Evolutionary conservation across 2,797 vertebrate genomes (phyloP), one percentile per base, ranked within the genome.

Genomic region (Clarias pachynema): DNA sequence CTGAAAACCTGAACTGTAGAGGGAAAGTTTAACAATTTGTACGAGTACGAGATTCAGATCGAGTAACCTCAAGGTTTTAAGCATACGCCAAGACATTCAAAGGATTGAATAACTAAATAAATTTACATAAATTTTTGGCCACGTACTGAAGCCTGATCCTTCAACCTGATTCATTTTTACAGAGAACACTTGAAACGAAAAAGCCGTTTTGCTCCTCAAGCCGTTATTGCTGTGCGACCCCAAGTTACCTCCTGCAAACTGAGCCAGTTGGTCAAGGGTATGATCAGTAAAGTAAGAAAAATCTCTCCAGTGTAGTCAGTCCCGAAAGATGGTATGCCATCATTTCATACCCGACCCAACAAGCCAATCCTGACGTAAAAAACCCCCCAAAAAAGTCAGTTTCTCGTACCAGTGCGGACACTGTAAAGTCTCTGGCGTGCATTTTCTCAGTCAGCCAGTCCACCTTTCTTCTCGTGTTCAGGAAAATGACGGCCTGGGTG

Each of bases 371-470:
- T 14, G 24, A n/a, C 44, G 1, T 12, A 49, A 16, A 14, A 63
- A 73, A 26, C 31, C 31, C 31, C 31, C n/a, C 0, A 0, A 12
- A 22, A 18, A 31, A 2, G 12, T 53, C 0, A 0, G 6, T n/a
- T 49, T 16, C 2, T 90, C 95, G 86, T 96, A 99, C 98, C 96
- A 99, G 93, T 92, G 98, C 98, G 86, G 98, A 99, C 85, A 99
- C 98, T 0, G 98, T 99, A 91, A 99, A 99, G 92, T 99, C 98
- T 87, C 98, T 95, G 10, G 96, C 96, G 0, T 99, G 98, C 98
- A 99, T 99, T 91, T 99, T 99, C 92, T 99, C 98, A 0, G 98
- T 99, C 87, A 99, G 93, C 98, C 98, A 99, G 93, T 99, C 98
- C 1, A 99, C 98, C 95, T 99, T 99, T 95, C 98, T 97, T 92